A percentile compares a stretch with the other conserved stretches of the same genome.
Evolutionary conservation across 2,113 vertebrate species (phyloP).

Genomic region (Hassar affinis): DNA sequence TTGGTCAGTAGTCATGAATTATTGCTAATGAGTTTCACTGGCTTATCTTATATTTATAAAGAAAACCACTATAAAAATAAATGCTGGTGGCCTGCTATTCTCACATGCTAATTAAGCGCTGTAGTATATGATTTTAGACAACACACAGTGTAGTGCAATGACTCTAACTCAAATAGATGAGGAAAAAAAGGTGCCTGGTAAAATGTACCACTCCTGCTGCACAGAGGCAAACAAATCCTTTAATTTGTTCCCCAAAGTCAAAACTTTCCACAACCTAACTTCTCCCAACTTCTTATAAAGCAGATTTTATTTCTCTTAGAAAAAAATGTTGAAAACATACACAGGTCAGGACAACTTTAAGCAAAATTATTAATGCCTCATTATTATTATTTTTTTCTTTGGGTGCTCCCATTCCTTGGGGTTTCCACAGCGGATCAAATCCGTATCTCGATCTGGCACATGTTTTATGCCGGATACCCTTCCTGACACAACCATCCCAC

Average conservation of each 20-base stretch:
- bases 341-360: not conserved
- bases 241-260: constrained; percentile 20
- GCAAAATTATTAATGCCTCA: not conserved
- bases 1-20: not conserved
- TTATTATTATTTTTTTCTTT: too few species aligned
- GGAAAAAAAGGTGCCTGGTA: not conserved
- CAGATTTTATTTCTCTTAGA: not conserved
- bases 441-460: too few species aligned
- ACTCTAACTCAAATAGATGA: not conserved
- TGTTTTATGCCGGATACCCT: too few species aligned
- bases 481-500: too few species aligned
- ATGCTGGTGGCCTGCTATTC: constrained; percentile 1
- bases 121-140: constrained; percentile 1
- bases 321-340: not conserved
- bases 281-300: not conserved
- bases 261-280: constrained; percentile 3
- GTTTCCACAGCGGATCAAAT: too few species aligned
- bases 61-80: not conserved
- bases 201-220: not conserved
- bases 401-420: too few species aligned
- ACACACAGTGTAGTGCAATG: not conserved
- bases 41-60: not conserved
- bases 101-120: not conserved
- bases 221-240: constrained; percentile 6
- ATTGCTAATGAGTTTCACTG: not conserved